A percentile compares a stretch with the other conserved stretches of the same genome.
Evolutionary conservation across 2,888 invertebrate genomes (phyloP).

Genomic region (Leistus spinibarbis): DNA sequence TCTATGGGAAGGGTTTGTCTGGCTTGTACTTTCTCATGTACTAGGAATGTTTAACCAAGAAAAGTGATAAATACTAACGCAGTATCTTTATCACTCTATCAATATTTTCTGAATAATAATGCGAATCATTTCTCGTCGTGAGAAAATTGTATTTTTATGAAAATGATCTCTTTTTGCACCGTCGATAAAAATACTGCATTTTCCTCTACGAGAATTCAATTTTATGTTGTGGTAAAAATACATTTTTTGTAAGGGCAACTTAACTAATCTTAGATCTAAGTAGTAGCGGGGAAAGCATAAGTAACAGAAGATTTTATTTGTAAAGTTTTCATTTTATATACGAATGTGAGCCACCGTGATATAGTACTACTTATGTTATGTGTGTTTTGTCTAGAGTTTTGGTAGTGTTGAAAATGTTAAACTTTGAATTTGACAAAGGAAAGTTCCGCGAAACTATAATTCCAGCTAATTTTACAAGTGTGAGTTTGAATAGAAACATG

Average conservation of each 20-base stretch:
- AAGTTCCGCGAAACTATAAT: neutral
- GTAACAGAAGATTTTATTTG: no score
- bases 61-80: conserved; percentile 3
- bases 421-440: neutral
- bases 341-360: no score
- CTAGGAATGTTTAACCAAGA: conserved; percentile 16
- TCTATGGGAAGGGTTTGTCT: conserved; percentile 21
- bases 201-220: neutral
- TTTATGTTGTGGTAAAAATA: neutral
- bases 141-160: neutral
- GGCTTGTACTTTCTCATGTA: conserved; percentile 18
- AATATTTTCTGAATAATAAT: conserved; percentile 25
- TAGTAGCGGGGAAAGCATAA: no score
- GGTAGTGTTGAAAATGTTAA: neutral
- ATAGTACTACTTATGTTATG: no score
- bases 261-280: no score
- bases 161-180: neutral
- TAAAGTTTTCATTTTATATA: no score
- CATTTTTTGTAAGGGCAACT: no score
- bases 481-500: neutral
- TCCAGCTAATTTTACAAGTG: neutral
- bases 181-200: neutral
- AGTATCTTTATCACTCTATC: conserved; percentile 30
- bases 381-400: neutral
- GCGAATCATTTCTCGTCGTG: neutral